Base-by-base conservation (phyloP, 2,888 invertebrate species). In the Diadegma fenestrale region DNA sequence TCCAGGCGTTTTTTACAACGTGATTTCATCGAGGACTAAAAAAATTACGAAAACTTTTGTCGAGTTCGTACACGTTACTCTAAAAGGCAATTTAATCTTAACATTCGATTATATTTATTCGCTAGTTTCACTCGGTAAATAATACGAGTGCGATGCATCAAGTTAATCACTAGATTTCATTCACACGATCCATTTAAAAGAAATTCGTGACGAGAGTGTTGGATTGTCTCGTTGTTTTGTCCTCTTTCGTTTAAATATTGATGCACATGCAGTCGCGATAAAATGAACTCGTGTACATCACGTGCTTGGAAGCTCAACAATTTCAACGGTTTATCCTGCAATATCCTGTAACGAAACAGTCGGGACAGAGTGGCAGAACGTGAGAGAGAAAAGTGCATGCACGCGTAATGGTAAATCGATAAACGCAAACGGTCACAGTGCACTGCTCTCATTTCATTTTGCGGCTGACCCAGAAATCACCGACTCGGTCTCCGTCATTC, bases 351-450 rank as follows among this genome's bases (percentile, higher is more conserved):
- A 14, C 12, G 72, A 22, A 33, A 58, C 26, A 58, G 66, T 63
- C 45, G 68, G 33, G 73, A 37, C 58, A 41, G 2, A 8, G 19
- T 14, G 68, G n/a, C 41, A 54, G 43, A 51, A 33, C 48, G 68
- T 69, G 51, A 66, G 73, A 68, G 33, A 48, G 66, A 58, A 30
- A 64, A 33, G 63, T 71, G 22, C 77, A 73, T 61, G 63, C 43
- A 69, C 69, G 69, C 54, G 64, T 85, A 82, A 85, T 85, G 78
- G 75, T 51, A 85, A 85, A 79, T 85, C 85, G 81, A 82, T 85
- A 82, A 75, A 69, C 68, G 78, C 78, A 14, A 78, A 45, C 71
- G 54, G 30, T 66, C 58, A 77, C 64, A 43, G 78, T 78, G 58
- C 73, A 84, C 68, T 68, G 80, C 78, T 75, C 81, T 79, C 68